Conservation (phyloP, 2,113 vertebrate species). For the Notothenia rossii region DNA sequence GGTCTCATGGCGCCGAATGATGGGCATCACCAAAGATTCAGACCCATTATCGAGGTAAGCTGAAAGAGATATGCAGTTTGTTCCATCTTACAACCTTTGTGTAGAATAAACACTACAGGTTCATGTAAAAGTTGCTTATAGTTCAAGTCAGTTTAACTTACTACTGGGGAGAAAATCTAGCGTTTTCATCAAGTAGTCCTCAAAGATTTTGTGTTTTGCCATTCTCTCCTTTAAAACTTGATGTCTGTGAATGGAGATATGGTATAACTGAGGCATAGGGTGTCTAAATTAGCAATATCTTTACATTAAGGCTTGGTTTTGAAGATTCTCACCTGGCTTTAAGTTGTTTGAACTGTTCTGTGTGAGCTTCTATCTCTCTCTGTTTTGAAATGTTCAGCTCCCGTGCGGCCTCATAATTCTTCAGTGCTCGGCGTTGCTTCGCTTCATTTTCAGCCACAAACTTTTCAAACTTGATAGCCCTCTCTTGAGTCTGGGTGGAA, state of each 20-base stretch:
- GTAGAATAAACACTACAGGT: not conserved
- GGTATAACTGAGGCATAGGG: not conserved
- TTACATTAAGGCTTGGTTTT: not conserved
- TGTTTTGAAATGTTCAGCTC: conserved; percentile 76
- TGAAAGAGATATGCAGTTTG: conserved; percentile 9
- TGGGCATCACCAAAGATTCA: conserved; percentile 68
- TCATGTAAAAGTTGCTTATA: not conserved
- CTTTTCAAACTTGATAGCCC: conserved; percentile 77
- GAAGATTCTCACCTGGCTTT: conserved; percentile 65
- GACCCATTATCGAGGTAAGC: conserved; percentile 64
- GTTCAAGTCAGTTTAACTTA: conserved; percentile 51
- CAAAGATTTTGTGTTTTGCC: conserved; percentile 77
- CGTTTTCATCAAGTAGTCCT: conserved; percentile 84
- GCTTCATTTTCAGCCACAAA: conserved; percentile 80
- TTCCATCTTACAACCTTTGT: not conserved
- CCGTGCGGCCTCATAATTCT: conserved; percentile 76
- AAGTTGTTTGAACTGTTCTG: conserved; percentile 72
- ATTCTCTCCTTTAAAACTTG: conserved; percentile 76
- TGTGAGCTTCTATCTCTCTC: conserved; percentile 75
- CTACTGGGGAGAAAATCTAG: conserved; percentile 80
- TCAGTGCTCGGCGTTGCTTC: conserved; percentile 73
- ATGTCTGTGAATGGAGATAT: conserved; percentile 69
- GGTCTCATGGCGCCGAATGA: conserved; percentile 79
- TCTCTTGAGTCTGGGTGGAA: conserved; percentile 75
- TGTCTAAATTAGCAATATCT: not conserved